These are phyloP conservation scores for Atta texana DNA, from an alignment of 1,140 invertebrate genomes.

Conservation along the genomic window DNA sequence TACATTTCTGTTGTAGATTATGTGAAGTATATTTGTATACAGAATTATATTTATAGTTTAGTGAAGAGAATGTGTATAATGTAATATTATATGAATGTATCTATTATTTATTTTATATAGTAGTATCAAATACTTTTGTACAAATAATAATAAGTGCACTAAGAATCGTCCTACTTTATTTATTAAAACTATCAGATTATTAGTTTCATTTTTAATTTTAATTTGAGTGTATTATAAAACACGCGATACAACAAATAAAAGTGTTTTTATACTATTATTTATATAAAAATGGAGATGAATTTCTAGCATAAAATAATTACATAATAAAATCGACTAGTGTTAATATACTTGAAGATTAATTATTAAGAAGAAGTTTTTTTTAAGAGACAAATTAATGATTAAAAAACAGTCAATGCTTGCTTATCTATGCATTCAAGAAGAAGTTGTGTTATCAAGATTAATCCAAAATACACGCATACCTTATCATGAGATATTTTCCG, in stretches of 20 bases:
- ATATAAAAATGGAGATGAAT: neutral
- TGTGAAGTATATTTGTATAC: neutral
- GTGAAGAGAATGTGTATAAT: conserved; percentile 4
- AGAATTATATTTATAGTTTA: conserved; percentile 31
- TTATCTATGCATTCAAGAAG: conserved; percentile 22
- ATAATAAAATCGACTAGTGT: neutral
- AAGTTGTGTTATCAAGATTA: conserved; percentile 60
- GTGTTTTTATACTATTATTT: too few species aligned
- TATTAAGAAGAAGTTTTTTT: neutral
- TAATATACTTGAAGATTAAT: neutral
- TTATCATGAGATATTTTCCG: conserved; percentile 57
- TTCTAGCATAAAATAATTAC: neutral
- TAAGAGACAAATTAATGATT: neutral
- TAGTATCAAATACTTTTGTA: neutral
- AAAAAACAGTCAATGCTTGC: neutral
- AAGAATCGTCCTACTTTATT: neutral
- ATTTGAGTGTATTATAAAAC: neutral
- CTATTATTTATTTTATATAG: conserved; percentile 19
- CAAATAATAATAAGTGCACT: conserved; percentile 1
- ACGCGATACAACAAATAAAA: conserved; percentile 7
- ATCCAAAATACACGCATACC: conserved; percentile 47
- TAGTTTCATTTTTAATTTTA: neutral
- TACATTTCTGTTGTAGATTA: conserved; percentile 31
- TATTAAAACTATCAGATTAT: neutral
- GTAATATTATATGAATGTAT: conserved; percentile 17